Evolutionary conservation across 2,113 vertebrate genomes (phyloP).

Genomic region (Willisornis vidua): DNA sequence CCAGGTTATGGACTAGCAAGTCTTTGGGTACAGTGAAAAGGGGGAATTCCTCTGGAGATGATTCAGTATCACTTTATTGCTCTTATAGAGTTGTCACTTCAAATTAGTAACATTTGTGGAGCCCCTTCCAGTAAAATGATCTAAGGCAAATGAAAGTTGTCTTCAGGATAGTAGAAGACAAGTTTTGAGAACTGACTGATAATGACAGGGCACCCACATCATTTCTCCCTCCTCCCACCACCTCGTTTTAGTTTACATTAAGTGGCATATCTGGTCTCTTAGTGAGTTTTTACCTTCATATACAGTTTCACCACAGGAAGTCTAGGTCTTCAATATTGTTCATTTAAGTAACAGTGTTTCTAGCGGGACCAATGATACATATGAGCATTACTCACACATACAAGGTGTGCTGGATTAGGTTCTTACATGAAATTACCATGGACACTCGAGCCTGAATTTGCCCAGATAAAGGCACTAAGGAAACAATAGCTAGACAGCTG

Average conservation of each 20-base stretch:
- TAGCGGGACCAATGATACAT: neutral
- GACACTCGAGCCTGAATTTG: neutral
- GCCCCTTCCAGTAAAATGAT: neutral
- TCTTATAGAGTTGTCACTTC: neutral
- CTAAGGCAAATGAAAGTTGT: neutral
- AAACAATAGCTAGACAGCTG: neutral
- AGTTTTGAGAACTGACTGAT: neutral
- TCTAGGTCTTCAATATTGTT: neutral
- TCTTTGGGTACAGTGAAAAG: neutral
- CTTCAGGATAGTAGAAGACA: neutral
- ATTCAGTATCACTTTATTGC: neutral
- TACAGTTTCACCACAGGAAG: neutral
- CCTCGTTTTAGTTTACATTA: neutral
- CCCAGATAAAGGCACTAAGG: neutral
- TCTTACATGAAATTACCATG: neutral
- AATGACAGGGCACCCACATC: neutral
- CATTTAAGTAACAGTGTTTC: neutral
- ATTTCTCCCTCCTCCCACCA: neutral
- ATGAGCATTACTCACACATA: neutral
- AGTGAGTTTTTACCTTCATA: neutral
- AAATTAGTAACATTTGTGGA: neutral
- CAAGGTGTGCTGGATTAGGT: neutral
- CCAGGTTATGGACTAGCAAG: neutral
- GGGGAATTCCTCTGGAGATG: neutral
- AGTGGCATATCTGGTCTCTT: neutral